These are phyloP conservation scores for Scalopus aquaticus DNA, from an alignment of 2,113 vertebrate species.

Conservation along the genomic window DNA sequence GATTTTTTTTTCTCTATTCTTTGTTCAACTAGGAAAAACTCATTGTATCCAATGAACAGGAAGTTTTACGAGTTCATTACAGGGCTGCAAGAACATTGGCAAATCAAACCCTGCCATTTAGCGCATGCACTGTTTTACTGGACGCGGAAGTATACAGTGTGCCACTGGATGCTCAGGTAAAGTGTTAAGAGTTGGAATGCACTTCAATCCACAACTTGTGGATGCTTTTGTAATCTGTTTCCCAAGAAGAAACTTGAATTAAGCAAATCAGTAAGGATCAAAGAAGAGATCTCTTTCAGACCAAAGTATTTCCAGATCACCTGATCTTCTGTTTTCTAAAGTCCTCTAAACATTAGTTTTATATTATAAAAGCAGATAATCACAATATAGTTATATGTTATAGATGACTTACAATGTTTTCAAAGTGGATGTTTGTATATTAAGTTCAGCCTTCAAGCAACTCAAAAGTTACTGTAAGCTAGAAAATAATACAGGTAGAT, in stretches of 20 bases:
- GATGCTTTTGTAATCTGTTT: background rate
- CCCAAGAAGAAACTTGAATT: conserved; percentile 10
- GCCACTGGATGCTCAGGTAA: conserved; percentile 96
- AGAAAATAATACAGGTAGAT: background rate
- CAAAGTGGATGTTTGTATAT: background rate
- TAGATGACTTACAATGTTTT: conserved; percentile 12
- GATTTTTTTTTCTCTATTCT: conserved; percentile 23
- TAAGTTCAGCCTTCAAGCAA: background rate
- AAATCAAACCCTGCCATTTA: conserved; percentile 98
- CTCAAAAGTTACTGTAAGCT: background rate
- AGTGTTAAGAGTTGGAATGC: background rate
- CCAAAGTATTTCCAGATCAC: background rate
- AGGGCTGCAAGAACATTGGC: conserved; percentile 96
- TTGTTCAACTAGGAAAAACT: conserved; percentile 92
- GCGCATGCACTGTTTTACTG: conserved; percentile 96
- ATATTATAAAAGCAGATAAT: conserved; percentile 9
- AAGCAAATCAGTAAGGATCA: background rate
- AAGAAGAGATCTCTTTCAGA: background rate
- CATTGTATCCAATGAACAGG: conserved; percentile 98
- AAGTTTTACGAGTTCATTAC: conserved; percentile 97
- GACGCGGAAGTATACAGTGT: conserved; percentile 98
- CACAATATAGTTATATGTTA: background rate
- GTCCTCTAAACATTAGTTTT: background rate
- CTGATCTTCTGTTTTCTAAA: background rate
- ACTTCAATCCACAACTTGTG: background rate